Percentiles rank a stretch among this genome's conserved stretches.
Evolutionary conservation across 2,797 vertebrate species (phyloP).

Genomic region (Characodon lateralis): DNA sequence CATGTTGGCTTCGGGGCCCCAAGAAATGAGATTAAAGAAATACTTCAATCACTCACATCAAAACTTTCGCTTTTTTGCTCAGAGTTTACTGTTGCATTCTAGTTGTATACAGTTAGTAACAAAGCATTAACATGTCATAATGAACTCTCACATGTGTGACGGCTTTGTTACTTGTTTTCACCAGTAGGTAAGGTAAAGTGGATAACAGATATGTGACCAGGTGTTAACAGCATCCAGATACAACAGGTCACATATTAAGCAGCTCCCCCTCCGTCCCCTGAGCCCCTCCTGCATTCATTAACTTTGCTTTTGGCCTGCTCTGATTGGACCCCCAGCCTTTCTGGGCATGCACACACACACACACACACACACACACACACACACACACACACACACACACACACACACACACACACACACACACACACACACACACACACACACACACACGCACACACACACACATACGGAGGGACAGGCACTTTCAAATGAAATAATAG

Average conservation of each 20-base stretch:
- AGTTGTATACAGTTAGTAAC: slow-evolving; percentile 29
- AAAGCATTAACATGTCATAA: slow-evolving; percentile 18
- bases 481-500: slow-evolving; percentile 74
- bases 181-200: slow-evolving; percentile 26
- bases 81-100: slow-evolving; percentile 47
- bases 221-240: slow-evolving; percentile 65
- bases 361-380: slow-evolving; percentile 34
- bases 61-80: slow-evolving; percentile 52
- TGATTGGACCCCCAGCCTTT: slow-evolving; percentile 63
- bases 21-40: slow-evolving; percentile 57
- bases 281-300: slow-evolving; percentile 62
- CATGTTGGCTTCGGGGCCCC: slow-evolving; percentile 63
- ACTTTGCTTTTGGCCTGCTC: slow-evolving; percentile 50
- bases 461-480: slow-evolving; percentile 37
- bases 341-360: slow-evolving; percentile 33
- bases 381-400: slow-evolving; percentile 28
- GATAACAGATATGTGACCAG: slow-evolving; percentile 67
- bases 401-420: too few relatives aligned
- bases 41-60: slow-evolving; percentile 65
- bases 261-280: slow-evolving; percentile 23
- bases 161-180: slow-evolving; percentile 44
- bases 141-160: slow-evolving; percentile 26
- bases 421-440: too few relatives aligned
- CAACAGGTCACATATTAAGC: slow-evolving; percentile 73
- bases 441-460: too few relatives aligned